phyloP scores from a whole-genome alignment of 53 echinoderm and acorn worm genomes.

The Holothuria scabra region DNA sequence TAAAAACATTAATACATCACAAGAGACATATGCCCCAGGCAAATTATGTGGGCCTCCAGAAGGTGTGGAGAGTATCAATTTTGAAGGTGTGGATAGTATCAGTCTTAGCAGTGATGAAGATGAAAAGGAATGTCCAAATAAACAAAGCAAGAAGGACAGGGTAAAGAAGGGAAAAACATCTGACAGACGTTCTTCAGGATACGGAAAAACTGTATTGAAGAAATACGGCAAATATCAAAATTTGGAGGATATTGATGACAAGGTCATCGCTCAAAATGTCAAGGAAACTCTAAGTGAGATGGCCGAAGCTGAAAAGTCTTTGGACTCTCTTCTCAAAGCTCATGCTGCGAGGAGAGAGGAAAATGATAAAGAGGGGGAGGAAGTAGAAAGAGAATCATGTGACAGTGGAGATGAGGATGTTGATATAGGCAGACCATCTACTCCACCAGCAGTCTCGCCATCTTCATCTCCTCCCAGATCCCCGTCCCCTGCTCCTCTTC shows the following conservation, averaged over 20 bases:
- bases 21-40: too few species aligned
- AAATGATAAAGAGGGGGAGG: constrained; percentile 34
- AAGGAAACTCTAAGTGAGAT: background rate
- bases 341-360: constrained; percentile 52
- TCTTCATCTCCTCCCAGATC: constrained; percentile 65
- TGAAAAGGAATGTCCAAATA: too few species aligned
- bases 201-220: background rate
- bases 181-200: too few species aligned
- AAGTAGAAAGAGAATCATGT: background rate
- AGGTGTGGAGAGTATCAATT: too few species aligned
- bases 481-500: constrained; percentile 81
- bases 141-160: too few species aligned
- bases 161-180: too few species aligned
- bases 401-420: background rate
- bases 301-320: constrained; percentile 17
- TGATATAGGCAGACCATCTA: background rate
- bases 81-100: too few species aligned
- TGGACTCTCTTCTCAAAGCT: constrained; percentile 17
- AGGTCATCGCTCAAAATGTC: constrained; percentile 9
- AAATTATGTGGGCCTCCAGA: too few species aligned
- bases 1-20: too few species aligned
- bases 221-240: constrained; percentile 19
- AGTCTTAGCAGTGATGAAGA: too few species aligned
- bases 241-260: constrained; percentile 3
- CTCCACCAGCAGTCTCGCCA: background rate